Base-by-base conservation (phyloP, 2,797 vertebrate genomes). In the Taeniopygia guttata region DNA sequence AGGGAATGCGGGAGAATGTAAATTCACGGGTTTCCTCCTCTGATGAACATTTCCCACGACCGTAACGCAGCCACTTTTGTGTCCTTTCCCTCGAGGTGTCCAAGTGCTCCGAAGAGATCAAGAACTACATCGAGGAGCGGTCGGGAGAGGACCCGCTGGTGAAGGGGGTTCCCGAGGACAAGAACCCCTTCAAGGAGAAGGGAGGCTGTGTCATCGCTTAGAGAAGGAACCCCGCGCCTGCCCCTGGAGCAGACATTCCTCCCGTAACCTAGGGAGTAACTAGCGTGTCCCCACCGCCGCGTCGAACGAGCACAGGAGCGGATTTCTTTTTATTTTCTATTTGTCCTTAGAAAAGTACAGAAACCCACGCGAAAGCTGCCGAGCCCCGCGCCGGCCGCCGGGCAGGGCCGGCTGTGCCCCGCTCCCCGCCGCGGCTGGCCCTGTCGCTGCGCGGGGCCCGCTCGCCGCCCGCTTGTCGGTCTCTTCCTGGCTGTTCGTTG, bases 131-230 rank as follows among this genome's bases (percentile, higher is more conserved):
- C 91, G 98, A 99, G 97, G 97, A 98, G 69, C 97, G 98, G 82
- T 98, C 96, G 89, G 99, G 98, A 10, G 99, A 99, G 72, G 99
- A 99, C 95, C 98, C 97, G 51, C 98, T 99, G 59, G 98, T 99
- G 94, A 99, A 99, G 97, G 99, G 99, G 66, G 98, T 99, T 92
- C 96, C 99, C 43, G 99, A 99, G 96, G 99, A 99, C 48, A 99
- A 99, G 97, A 99, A 99, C 95, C 99, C 99, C 49, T 99, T 99
- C 97, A 99, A 99, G 97, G 99, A 99, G 95, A 99, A 99, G 98
- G 99, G 99, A 85, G 99, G 99, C 96, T 99, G 99, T 94, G 95
- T 99, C 91, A 97, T 99, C 97, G 98, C 98, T 78, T 99, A 98
- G 68, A 82, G 14, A 46, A 43, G 5, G 32, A 46, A 4, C 29